These are phyloP conservation scores for Lepus timidus DNA, from an alignment of 2,113 vertebrate species.

Conservation along the genomic window DNA sequence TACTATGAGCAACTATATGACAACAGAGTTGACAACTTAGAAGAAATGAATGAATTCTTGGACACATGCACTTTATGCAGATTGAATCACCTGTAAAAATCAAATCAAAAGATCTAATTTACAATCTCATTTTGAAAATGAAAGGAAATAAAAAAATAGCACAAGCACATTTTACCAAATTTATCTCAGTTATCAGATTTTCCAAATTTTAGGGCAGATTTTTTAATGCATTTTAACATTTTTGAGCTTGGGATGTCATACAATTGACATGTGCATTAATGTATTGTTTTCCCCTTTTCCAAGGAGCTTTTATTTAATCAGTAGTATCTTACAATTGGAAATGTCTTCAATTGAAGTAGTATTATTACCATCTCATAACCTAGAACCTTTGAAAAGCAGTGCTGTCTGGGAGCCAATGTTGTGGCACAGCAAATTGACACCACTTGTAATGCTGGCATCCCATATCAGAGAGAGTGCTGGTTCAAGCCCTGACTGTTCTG, in stretches of 20 bases:
- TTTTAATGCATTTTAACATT: neutral
- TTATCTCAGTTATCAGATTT: neutral
- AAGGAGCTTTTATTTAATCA: conserved; percentile 23
- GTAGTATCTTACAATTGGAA: neutral
- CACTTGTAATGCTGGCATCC: too few species aligned
- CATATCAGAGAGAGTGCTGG: too few species aligned
- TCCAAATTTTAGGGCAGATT: neutral
- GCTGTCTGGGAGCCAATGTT: too few species aligned
- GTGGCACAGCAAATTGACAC: too few species aligned
- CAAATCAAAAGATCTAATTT: neutral
- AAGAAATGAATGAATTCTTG: too few species aligned
- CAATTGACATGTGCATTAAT: neutral
- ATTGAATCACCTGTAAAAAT: neutral
- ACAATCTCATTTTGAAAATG: neutral
- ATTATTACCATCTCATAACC: neutral
- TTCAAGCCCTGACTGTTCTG: too few species aligned
- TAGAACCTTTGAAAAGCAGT: too few species aligned
- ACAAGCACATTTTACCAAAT: neutral
- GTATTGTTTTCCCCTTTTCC: neutral
- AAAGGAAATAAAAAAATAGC: neutral
- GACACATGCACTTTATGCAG: too few species aligned
- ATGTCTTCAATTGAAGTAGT: neutral
- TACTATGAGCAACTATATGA: too few species aligned
- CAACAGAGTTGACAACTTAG: too few species aligned
- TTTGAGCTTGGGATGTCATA: neutral